Percentiles rank a stretch among this genome's conserved stretches.
These are phyloP conservation scores for Orchestia grillus DNA, from an alignment of 1,140 invertebrate species.

Conservation along the genomic window DNA sequence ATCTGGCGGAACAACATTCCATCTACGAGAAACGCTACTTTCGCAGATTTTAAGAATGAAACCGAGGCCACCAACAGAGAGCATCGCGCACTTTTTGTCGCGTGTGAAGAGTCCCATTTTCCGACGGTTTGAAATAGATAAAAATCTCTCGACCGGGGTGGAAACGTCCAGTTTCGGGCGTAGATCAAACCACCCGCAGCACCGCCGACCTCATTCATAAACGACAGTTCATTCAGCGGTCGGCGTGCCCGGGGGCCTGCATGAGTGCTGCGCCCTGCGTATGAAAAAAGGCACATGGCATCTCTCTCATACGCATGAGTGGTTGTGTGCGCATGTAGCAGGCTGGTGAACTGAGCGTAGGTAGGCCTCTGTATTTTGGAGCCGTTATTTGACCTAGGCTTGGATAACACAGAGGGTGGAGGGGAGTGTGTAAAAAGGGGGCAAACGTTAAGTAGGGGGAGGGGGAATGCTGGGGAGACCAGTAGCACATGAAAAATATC, in stretches of 20 bases:
- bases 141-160: not conserved
- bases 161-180: not conserved
- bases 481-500: not conserved
- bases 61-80: not conserved
- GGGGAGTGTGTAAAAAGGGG: not conserved
- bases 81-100: not conserved
- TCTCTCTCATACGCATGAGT: slow-evolving; percentile 30
- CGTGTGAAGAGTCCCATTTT: not conserved
- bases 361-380: not conserved
- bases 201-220: slow-evolving; percentile 27
- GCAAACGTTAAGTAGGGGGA: not conserved
- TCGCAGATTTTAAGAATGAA: not conserved
- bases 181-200: not conserved
- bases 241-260: not conserved
- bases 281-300: slow-evolving; percentile 14
- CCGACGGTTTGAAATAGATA: not conserved
- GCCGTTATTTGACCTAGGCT: not conserved
- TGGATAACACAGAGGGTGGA: not conserved
- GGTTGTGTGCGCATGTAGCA: not conserved
- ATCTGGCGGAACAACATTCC: not conserved
- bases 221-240: slow-evolving; percentile 31
- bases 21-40: not conserved
- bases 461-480: too few species aligned
- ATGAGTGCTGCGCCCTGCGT: not conserved
- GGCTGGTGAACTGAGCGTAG: not conserved